These are phyloP conservation scores for Mythimna loreyi DNA, from an alignment of 2,888 invertebrate genomes.

Conservation along the genomic window DNA sequence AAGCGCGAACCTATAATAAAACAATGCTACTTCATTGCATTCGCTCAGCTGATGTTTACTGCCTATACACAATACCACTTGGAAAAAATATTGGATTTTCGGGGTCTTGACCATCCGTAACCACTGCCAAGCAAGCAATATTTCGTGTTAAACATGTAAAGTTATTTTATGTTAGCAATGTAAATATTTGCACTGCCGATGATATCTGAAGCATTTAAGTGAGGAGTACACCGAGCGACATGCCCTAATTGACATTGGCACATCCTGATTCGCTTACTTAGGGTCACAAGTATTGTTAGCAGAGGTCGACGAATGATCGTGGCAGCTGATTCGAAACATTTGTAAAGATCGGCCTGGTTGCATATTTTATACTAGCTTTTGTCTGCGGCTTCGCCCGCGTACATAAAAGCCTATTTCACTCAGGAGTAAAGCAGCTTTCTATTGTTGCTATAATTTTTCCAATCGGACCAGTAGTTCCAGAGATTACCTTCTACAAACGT, in stretches of 20 bases:
- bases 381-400: too few relatives aligned
- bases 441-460: too few relatives aligned
- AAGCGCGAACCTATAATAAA: too few relatives aligned
- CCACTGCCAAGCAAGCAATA: background rate
- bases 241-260: constrained; percentile 13
- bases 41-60: too few relatives aligned
- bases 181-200: background rate
- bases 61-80: too few relatives aligned
- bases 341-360: constrained; percentile 17
- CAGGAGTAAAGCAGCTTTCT: too few relatives aligned
- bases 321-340: constrained; percentile 27
- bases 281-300: constrained; percentile 34
- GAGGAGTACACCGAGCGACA: background rate
- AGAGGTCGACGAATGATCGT: constrained; percentile 24
- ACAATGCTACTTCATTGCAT: too few relatives aligned
- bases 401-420: too few relatives aligned
- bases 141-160: background rate
- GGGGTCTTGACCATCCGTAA: background rate
- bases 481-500: too few relatives aligned
- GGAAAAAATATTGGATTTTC: too few relatives aligned
- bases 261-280: constrained; percentile 25
- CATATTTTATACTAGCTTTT: constrained; percentile 1
- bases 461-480: too few relatives aligned
- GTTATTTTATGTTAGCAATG: too few relatives aligned
- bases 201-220: background rate